These are phyloP conservation scores for Pherbina coryleti DNA, from an alignment of 2,888 invertebrate species.

Conservation along the genomic window DNA sequence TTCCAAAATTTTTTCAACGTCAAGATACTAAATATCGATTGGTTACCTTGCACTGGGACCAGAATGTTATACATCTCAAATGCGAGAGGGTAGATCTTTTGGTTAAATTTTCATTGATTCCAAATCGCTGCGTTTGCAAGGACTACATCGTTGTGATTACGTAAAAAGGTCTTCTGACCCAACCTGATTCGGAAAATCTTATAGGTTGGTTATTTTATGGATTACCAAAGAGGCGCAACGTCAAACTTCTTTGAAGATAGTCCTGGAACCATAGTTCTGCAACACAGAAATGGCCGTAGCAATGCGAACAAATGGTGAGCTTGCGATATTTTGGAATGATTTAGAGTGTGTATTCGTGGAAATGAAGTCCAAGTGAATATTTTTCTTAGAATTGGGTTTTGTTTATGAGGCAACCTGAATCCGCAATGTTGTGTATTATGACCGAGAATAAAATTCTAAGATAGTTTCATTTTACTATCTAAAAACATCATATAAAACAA, in stretches of 20 bases:
- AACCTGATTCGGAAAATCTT: background rate
- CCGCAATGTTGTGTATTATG: too few species aligned
- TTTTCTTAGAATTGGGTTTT: too few species aligned
- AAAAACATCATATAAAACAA: too few species aligned
- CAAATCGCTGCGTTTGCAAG: background rate
- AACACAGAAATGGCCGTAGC: conserved; percentile 45
- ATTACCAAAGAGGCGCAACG: background rate
- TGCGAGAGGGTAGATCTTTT: conserved; percentile 4
- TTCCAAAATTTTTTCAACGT: conserved; percentile 39
- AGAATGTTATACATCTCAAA: conserved; percentile 10
- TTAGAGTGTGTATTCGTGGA: conserved; percentile 19
- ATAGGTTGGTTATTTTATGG: background rate
- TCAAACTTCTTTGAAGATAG: background rate
- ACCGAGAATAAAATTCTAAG: too few species aligned
- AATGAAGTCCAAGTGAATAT: background rate
- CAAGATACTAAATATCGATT: conserved; percentile 33
- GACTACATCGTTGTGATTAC: conserved; percentile 3
- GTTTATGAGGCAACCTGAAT: too few species aligned
- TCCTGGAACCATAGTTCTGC: background rate
- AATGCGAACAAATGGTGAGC: conserved; percentile 53
- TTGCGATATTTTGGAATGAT: conserved; percentile 1
- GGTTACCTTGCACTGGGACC: conserved; percentile 1
- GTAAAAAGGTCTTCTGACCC: background rate
- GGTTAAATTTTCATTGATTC: conserved; percentile 11
- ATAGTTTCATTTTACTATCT: too few species aligned